Base-by-base conservation (phyloP, 2,888 invertebrate genomes). In the Hyposoter didymator region DNA sequence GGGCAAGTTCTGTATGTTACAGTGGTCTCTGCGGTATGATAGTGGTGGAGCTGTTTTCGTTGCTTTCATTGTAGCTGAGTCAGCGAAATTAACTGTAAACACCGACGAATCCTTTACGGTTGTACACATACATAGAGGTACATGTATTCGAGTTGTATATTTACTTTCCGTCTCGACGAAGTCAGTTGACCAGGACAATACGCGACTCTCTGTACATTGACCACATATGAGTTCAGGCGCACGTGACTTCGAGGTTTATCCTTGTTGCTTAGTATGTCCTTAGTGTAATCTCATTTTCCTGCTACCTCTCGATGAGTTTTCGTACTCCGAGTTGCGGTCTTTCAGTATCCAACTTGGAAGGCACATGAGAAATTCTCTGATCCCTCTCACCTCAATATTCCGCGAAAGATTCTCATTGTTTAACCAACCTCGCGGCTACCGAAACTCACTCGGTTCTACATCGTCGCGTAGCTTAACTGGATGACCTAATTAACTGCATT, bases 401-500 rank as follows among this genome's bases (percentile, higher is more conserved):
- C n/a, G 22, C 45, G 70, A 83, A 83, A 66, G 80, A 86, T 89
- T 89, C 83, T 59, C 47, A 35, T 86, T 90, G 88, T 87, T 82
- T 86, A 89, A 87, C 69, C n/a, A 74, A 45, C 49, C 47, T 70
- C 47, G 32, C 52, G 47, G 5, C 12, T 17, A 75, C 59, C n/a
- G 17, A 69, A 47, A 67, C 47, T 35, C 55, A 35, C 47, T 28
- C 59, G 83, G 28, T 84, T 80, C 88, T 86, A 88, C 88, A 86
- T 87, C 73, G 85, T 84, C 74, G 32, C 82, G 74, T 78, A 52
- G 62, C 76, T 89, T 88, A 87, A 88, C 86, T 69, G 85, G 87
- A 28, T 90, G 91, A 90, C 92, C 91, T 89, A 92, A 93, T 92
- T 92, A 91, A 89, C 80, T 88, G 80, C 90, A 92, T 93, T 92